Conservation (phyloP, 2,113 vertebrate species). For the Ictidomys tridecemlineatus region DNA sequence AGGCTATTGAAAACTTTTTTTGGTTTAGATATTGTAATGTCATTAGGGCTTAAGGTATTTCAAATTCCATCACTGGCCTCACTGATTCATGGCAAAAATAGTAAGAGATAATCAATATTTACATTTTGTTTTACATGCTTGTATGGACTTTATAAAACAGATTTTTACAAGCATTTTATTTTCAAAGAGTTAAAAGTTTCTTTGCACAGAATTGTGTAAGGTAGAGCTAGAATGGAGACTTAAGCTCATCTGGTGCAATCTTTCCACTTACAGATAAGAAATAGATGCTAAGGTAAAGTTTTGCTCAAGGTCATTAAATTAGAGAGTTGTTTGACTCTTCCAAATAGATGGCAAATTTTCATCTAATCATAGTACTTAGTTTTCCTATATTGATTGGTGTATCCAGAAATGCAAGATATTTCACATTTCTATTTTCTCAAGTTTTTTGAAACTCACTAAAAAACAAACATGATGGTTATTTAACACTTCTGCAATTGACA, state of each 20-base stretch:
- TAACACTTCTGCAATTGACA: background rate
- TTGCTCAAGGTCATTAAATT: background rate
- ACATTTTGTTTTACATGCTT: background rate
- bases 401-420: conserved; percentile 38
- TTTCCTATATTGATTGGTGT: background rate
- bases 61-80: background rate
- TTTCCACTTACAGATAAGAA: background rate
- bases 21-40: background rate
- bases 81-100: background rate
- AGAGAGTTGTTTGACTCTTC: background rate
- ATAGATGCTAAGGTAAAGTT: background rate
- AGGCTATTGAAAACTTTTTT: background rate
- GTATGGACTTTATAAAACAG: background rate
- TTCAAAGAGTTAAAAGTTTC: background rate
- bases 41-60: background rate
- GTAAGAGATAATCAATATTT: background rate
- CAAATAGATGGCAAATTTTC: background rate
- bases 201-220: background rate
- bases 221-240: background rate
- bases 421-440: background rate
- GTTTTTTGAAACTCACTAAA: background rate
- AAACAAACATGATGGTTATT: conserved; percentile 34
- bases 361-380: background rate
- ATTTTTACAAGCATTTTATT: background rate
- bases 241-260: background rate